Evolutionary conservation across 2,797 vertebrate genomes (phyloP), one percentile per base, ranked within the genome.

Genomic region (Neostethus bicornis): DNA sequence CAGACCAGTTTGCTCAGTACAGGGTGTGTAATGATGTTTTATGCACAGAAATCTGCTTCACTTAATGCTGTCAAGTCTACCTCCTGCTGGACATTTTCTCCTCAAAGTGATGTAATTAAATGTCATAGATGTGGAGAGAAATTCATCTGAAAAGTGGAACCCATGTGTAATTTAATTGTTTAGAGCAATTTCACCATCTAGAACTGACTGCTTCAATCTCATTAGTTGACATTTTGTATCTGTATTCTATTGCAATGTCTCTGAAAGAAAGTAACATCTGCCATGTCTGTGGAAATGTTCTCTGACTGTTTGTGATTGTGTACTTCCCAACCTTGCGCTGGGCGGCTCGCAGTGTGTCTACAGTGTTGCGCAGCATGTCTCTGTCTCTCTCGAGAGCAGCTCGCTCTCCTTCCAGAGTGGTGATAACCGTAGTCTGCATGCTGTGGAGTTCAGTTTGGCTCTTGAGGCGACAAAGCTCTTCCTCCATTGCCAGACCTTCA

Each of bases 401-500:
- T 21, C 90, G 80, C 73, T 93, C 92, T 7, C 85, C 89, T 68
- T 93, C 91, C 77, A 93, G 85, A 54, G 90, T 87, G 57, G 89
- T 86, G 24, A 92, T 90, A 78, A 91, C 85, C 2, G 85, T 84
- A 26, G 86, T 88, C 70, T 93, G 91, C 85, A 92, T 89, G 73
- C 88, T 80, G 66, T 91, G 90, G 25, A 93, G 86, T 78, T 92
- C 92, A 0, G 55, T 66, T 62, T 92, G 90, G 77, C 90, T 89
- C 21, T 90, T 89, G 46, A 93, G 79, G 51, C 86, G 88, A 35
- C 87, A 90, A 66, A 93, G 80, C 73, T 93, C 92, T 78, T 93
- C 91, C 61, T 92, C 92, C 82, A 86, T 75, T 32, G 56, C 76
- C 78, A 88, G 79, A 38, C 76, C 65, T 35, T 92, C 92, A 1